Conservation (phyloP, 2,113 vertebrate genomes). For the Caretta caretta region DNA sequence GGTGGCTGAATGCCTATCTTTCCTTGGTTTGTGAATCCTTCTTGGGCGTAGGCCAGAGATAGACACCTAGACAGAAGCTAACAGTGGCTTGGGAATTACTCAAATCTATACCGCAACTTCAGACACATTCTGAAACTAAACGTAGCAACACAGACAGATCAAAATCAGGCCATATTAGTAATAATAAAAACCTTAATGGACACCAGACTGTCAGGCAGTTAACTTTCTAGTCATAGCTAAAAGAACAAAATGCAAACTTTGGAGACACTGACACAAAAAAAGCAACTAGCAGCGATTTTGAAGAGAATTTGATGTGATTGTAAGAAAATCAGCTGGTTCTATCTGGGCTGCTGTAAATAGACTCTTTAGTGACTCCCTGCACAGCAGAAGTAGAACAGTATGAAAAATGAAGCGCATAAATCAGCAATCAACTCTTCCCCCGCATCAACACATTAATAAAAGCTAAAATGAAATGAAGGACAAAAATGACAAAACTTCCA, state of each 20-base stretch:
- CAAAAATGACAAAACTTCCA: not conserved
- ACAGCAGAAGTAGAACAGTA: conserved; percentile 8
- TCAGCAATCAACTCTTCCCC: conserved; percentile 36
- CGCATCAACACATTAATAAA: not conserved
- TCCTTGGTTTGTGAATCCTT: not conserved
- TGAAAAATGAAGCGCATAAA: conserved; percentile 33
- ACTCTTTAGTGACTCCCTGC: conserved; percentile 35
- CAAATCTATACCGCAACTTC: conserved; percentile 2
- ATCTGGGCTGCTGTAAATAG: not conserved
- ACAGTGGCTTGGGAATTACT: not conserved
- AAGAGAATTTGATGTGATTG: conserved; percentile 12
- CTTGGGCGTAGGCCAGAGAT: not conserved
- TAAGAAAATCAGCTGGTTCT: conserved; percentile 19
- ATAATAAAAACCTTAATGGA: conserved; percentile 34
- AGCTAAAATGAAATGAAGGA: conserved; percentile 2
- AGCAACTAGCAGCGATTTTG: conserved; percentile 21
- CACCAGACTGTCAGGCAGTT: conserved; percentile 19
- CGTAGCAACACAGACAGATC: conserved; percentile 26
- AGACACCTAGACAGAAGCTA: not conserved
- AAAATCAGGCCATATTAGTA: conserved; percentile 51
- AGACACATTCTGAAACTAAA: conserved; percentile 15
- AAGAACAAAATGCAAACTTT: conserved; percentile 39
- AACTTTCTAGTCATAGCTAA: conserved; percentile 28
- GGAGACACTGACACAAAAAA: not conserved
- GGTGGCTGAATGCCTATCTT: not conserved